These are phyloP conservation scores for Scaptomyza pallida DNA, from an alignment of 1,140 invertebrate species.

Conservation along the genomic window DNA sequence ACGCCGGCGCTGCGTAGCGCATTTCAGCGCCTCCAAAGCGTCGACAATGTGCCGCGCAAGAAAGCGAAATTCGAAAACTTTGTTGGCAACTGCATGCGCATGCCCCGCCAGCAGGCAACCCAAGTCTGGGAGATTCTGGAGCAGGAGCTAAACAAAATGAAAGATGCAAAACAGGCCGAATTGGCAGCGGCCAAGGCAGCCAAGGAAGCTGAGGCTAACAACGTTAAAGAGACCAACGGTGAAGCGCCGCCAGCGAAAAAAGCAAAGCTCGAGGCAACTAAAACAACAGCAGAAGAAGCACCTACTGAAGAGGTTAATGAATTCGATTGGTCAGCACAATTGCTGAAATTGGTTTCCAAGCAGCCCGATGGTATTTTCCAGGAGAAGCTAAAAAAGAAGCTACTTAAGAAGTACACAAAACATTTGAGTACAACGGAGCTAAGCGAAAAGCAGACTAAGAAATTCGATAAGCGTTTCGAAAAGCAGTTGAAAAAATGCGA, in stretches of 20 bases:
- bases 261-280: slow-evolving; percentile 56
- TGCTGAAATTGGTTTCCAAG: slow-evolving; percentile 59
- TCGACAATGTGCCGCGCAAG: slow-evolving; percentile 96
- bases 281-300: neutral
- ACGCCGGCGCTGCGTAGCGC: slow-evolving; percentile 86
- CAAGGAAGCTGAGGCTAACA: slow-evolving; percentile 36
- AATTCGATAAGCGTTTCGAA: slow-evolving; percentile 73
- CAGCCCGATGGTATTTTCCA: slow-evolving; percentile 66
- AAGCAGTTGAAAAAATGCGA: slow-evolving; percentile 70
- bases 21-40: slow-evolving; percentile 89
- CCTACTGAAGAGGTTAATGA: slow-evolving; percentile 36
- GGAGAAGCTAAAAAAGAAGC: slow-evolving; percentile 85
- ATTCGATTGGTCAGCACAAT: slow-evolving; percentile 58
- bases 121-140: slow-evolving; percentile 90
- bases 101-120: slow-evolving; percentile 86
- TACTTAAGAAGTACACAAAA: slow-evolving; percentile 86
- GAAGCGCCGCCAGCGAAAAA: slow-evolving; percentile 66
- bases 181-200: slow-evolving; percentile 53
- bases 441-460: slow-evolving; percentile 71
- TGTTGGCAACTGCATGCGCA: slow-evolving; percentile 87
- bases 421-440: slow-evolving; percentile 55
- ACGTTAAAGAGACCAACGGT: slow-evolving; percentile 23
- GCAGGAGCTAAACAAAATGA: slow-evolving; percentile 86
- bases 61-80: slow-evolving; percentile 94
- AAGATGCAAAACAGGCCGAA: slow-evolving; percentile 73